Evolutionary conservation across 2,797 vertebrate species (phyloP), one percentile per base, ranked within the genome.

Genomic region (Danio jaintianensis): DNA sequence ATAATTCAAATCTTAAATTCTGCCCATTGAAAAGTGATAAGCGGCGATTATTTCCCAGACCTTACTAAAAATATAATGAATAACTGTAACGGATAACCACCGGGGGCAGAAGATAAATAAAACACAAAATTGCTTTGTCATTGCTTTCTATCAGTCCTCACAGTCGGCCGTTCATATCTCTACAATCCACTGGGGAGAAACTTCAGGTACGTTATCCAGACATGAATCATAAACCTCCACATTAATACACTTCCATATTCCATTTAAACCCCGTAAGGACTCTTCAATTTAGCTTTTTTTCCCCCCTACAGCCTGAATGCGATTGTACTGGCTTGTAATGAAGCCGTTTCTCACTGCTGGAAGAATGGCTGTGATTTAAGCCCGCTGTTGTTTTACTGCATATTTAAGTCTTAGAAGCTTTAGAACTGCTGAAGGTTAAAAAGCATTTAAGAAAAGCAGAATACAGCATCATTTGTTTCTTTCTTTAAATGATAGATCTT

Each of bases 61-160:
- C 29, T 29, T 29, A 29, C 29, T 29, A 29, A 29, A 29, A 29
- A 29, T 29, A 29, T 29, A 29, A 29, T 29, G 29, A 29, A 29
- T 29, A n/a, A 36, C 38, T n/a, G 84, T 87, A 91, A 92, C 86
- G 78, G 88, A 92, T 89, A 84, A 88, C 86, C 45, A 85, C 88
- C 83, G 87, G 89, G 87, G 89, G 89, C 83, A 85, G 87, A 85
- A 89, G 87, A 92, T 92, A 91, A 91, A 91, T 92, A 91, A 90
- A 92, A 89, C 90, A 88, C 89, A 90, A 90, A 92, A 92, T 89
- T 90, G 90, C 91, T 88, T 88, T 89, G 90, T 91, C 92, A 91
- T 83, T 12, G 72, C 85, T 91, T 86, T 80, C 58, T 89, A 87
- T 85, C 86, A 78, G 86, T 85, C 71, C 22, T 85, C 88, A 87